Evolutionary conservation across 2,888 invertebrate genomes (phyloP), one percentile per base, ranked within the genome.

Genomic region (Phortica magna): DNA sequence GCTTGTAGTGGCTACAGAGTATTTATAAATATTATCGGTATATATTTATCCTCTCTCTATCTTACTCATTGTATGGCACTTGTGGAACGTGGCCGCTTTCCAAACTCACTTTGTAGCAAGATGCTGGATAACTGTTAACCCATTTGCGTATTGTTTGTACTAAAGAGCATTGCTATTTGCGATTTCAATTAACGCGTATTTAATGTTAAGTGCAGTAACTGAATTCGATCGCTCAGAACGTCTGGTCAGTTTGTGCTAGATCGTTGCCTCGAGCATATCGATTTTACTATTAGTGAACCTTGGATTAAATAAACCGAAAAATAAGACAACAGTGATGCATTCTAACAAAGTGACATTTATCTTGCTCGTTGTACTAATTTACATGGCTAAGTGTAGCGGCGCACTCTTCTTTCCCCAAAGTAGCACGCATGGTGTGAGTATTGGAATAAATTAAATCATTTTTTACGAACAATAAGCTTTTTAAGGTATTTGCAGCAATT

Each of bases 401-500:
- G 78, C 84, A 12, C 76, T 89, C 61, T 89, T 90, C 39, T 91
- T 83, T 68, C 84, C 89, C 14, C 81, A 89, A 3, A 84, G 90
- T 39, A 90, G 91, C 77, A 90, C 91, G 0, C 90, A 91, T 80
- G 91, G 91, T 70, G 91, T 91, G 80, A 84, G 90, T 87, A 59
- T 22, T 0, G 5, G 10, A 10, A 12, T 65, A 64, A 48, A 14
- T 61, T 2, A 17, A 22, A 31, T 68, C n/a, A 31, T 53, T 48
- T 61, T 22, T 9, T 65, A 39, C 10, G 12, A 65, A 14, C 12
- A 7, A 41, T 65, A n/a, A 64, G 7, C 12, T 14, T 6, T 41
- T 61, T n/a, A 91, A 96, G 96, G 92, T 95, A n/a, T 95, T 95
- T 89, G 88, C 95, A 55, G 95, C 96, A 0, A 92, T 96, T 78